Base-by-base conservation (phyloP, 2,888 invertebrate species). In the Bhutanitis thaidina region DNA sequence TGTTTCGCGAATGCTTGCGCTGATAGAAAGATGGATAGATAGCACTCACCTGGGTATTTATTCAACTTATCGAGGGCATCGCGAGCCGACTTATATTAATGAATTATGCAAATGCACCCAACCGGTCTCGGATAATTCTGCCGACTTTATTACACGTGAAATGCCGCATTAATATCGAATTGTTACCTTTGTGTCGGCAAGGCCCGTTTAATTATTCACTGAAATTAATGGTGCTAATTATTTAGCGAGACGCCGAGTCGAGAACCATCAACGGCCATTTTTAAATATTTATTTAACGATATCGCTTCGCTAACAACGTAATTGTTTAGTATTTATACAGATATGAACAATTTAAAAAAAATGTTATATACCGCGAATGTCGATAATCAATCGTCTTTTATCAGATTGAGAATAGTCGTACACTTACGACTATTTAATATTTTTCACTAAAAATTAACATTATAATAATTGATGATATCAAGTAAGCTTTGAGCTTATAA, bases 41-140 rank as follows among this genome's bases (percentile, higher is more conserved):
- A 44, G 37, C 36, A 34, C 36, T 46, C 43, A 37, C 43, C 43
- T 13, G 40, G 43, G 2, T 54, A 54, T 54, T 54, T 81, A 77
- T 80, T 77, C 69, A 68, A 71, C 74, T 80, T 81, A 84, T 82
- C 66, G 80, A 73, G 72, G 75, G 72, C 79, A 84, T 83, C 82
- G 75, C 70, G 57, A 61, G 64, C 60, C 67, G 84, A 82, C 82
- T 71, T 77, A 72, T 84, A 84, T 80, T 80, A 83, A 85, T 84
- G 82, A 80, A 82, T 80, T 84, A 84, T 85, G 83, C 74, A 80
- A 84, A 85, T 85, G 67, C 57, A 65, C 61, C 64, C 71, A 64
- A 64, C 71, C 67, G 69, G 57, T 64, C 67, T 41, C 68, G 64
- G 62, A 61, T 66, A 64, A 60, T 63, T 71, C 65, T 65, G 68